These are phyloP conservation scores for Anarhynchus alexandrinus DNA, from an alignment of 2,113 vertebrate genomes.

Conservation along the genomic window DNA sequence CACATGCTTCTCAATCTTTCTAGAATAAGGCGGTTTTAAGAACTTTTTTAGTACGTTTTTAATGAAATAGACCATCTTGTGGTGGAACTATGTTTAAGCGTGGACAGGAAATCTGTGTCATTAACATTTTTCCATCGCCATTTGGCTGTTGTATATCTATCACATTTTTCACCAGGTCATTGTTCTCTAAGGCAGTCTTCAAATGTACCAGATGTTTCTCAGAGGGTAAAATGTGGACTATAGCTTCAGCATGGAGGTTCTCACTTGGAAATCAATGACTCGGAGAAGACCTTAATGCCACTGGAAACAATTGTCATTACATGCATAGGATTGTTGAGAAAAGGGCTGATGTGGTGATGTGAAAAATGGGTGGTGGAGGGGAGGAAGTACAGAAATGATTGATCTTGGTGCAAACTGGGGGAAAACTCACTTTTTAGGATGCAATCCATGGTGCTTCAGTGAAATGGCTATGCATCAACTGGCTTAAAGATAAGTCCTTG, in stretches of 20 bases:
- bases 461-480: not conserved
- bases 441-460: not conserved
- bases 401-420: not conserved
- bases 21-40: not conserved
- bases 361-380: not conserved
- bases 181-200: not conserved
- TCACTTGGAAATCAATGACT: not conserved
- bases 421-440: not conserved
- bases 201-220: not conserved
- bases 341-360: not conserved
- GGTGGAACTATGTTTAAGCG: not conserved
- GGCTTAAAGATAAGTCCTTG: not conserved
- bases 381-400: not conserved
- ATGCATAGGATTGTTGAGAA: not conserved
- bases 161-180: not conserved
- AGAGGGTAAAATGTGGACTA: not conserved
- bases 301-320: not conserved
- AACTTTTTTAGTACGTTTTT: not conserved
- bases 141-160: not conserved
- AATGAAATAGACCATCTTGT: not conserved
- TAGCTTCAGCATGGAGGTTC: not conserved
- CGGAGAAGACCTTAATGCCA: not conserved
- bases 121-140: not conserved
- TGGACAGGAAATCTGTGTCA: slow-evolving; percentile 8
- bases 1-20: not conserved